phyloP scores from a whole-genome alignment of 2,888 invertebrate species.

The Hirtodrosophila duncani region DNA sequence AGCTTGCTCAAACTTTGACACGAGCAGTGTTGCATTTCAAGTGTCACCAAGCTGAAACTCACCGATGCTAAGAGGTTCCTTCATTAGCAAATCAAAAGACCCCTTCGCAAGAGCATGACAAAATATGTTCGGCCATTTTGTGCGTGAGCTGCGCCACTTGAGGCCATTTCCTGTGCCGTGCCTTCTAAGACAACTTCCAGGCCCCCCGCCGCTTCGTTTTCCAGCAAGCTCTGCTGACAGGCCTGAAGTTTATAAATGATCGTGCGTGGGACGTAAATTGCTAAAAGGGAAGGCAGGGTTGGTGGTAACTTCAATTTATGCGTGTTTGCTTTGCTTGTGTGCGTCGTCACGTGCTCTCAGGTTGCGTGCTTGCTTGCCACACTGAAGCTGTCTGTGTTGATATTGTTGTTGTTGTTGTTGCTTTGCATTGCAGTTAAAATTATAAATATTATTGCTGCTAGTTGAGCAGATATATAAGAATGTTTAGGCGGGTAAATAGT shows the following conservation, averaged over 20 bases:
- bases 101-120: too few species aligned
- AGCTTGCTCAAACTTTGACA: too few species aligned
- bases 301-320: not conserved
- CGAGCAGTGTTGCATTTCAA: too few species aligned
- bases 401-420: slow-evolving; percentile 31
- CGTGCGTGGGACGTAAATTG: slow-evolving; percentile 31
- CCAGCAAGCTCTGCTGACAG: slow-evolving; percentile 11
- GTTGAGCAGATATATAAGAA: slow-evolving; percentile 29
- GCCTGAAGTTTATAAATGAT: slow-evolving; percentile 67
- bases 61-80: too few species aligned
- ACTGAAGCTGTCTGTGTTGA: slow-evolving; percentile 10
- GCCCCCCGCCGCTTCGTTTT: not conserved
- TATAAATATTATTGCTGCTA: slow-evolving; percentile 41
- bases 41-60: too few species aligned
- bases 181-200: not conserved
- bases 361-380: slow-evolving; percentile 3
- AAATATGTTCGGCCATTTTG: too few species aligned
- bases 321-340: slow-evolving; percentile 34
- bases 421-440: slow-evolving; percentile 43
- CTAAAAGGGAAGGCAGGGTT: slow-evolving; percentile 6
- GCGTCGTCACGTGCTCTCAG: slow-evolving; percentile 29
- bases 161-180: slow-evolving; percentile 53
- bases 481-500: slow-evolving; percentile 25
- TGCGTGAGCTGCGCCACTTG: slow-evolving; percentile 42
- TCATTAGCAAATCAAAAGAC: too few species aligned